These are phyloP conservation scores for Genyomyrus donnyi DNA, from an alignment of 2,113 vertebrate genomes.

Conservation along the genomic window DNA sequence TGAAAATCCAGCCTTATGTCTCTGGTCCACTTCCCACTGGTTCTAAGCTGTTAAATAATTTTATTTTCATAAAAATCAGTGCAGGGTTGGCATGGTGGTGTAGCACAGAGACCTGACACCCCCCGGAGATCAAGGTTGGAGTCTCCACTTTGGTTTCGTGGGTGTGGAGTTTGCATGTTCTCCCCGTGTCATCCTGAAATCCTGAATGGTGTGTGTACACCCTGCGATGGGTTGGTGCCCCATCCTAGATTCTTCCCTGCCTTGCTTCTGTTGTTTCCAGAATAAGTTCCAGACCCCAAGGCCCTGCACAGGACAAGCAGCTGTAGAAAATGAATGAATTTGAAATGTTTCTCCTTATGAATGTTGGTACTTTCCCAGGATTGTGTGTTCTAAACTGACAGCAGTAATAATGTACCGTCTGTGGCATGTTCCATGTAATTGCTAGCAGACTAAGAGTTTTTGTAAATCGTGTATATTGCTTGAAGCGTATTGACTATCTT, in stretches of 20 bases:
- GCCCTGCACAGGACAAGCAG: too few species aligned
- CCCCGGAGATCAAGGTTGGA: neutral
- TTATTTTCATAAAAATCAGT: neutral
- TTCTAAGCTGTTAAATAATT: neutral
- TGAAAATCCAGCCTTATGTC: neutral
- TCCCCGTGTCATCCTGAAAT: neutral
- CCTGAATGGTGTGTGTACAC: too few species aligned
- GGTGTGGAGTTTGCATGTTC: neutral
- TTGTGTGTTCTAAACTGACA: neutral
- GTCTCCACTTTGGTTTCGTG: neutral
- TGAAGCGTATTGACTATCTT: neutral
- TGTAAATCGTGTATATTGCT: neutral
- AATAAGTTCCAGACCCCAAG: too few species aligned
- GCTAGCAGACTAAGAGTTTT: neutral
- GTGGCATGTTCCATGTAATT: neutral
- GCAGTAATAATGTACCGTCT: neutral
- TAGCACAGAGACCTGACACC: neutral
- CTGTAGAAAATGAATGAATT: neutral
- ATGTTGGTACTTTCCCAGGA: neutral
- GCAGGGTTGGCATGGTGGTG: neutral
- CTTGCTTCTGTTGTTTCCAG: too few species aligned
- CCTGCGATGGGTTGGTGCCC: too few species aligned
- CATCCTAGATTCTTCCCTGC: too few species aligned
- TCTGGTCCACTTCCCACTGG: neutral
- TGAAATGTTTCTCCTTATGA: neutral